These are phyloP conservation scores for Malacosoma neustria DNA, from an alignment of 2,888 invertebrate species.

Conservation along the genomic window DNA sequence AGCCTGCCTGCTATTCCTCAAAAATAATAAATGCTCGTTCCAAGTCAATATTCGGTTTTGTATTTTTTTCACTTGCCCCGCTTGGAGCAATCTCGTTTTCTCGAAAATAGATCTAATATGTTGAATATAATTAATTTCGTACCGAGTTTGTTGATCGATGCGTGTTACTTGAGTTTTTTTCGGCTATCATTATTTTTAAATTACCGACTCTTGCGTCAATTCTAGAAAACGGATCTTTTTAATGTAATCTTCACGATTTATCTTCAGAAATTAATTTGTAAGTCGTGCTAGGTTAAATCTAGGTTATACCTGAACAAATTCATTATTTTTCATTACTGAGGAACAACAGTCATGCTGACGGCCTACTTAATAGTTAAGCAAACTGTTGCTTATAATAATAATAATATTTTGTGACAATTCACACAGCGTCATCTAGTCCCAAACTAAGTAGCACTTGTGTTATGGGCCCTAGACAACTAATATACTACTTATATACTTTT, in stretches of 20 bases:
- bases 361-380: too few species aligned
- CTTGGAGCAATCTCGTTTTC: constrained; percentile 64
- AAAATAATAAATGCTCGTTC: not conserved
- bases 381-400: too few species aligned
- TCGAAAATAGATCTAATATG: constrained; percentile 71
- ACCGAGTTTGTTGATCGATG: constrained; percentile 62
- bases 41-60: constrained; percentile 18
- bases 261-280: constrained; percentile 1
- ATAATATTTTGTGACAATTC: too few species aligned
- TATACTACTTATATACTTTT: too few species aligned
- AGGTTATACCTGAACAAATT: too few species aligned
- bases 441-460: too few species aligned
- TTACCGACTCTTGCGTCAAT: constrained; percentile 63
- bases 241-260: constrained; percentile 12
- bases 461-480: too few species aligned
- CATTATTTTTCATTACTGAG: too few species aligned
- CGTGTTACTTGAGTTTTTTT: constrained; percentile 52
- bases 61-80: constrained; percentile 42
- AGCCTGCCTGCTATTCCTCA: too few species aligned
- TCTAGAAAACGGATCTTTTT: constrained; percentile 49
- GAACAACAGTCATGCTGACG: too few species aligned
- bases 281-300: not conserved
- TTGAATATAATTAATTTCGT: constrained; percentile 70
- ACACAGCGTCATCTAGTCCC: too few species aligned
- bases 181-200: constrained; percentile 66